phyloP scores from a whole-genome alignment of 2,113 vertebrate genomes.

The Athene noctua region DNA sequence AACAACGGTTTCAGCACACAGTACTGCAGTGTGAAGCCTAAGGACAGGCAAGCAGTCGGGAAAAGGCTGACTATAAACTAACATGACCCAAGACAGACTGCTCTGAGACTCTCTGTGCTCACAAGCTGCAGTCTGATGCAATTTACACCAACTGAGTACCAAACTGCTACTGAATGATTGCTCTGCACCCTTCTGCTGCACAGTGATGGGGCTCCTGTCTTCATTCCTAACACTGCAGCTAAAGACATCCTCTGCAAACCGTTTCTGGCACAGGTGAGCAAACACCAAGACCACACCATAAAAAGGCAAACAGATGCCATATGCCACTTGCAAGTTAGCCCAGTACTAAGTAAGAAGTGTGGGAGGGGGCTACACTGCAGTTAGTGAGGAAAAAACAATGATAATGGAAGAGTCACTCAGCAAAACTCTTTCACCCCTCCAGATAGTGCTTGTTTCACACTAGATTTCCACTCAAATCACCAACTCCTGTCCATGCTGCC shows the following conservation, averaged over 20 bases:
- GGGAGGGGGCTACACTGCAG: background rate
- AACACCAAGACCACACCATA: background rate
- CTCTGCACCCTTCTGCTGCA: background rate
- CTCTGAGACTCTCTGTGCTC: background rate
- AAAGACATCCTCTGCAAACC: background rate
- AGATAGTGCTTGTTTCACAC: background rate
- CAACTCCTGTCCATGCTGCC: background rate
- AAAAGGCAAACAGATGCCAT: background rate
- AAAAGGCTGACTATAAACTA: background rate
- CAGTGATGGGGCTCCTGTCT: accelerated
- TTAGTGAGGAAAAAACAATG: background rate
- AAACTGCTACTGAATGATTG: background rate
- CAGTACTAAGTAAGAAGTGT: background rate
- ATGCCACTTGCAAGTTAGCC: accelerated
- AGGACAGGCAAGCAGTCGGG: background rate
- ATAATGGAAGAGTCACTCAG: background rate
- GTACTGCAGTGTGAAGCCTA: background rate
- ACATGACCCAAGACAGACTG: background rate
- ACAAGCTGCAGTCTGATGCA: background rate
- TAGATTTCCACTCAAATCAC: background rate
- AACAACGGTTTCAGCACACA: background rate
- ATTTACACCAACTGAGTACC: background rate
- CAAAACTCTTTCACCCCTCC: background rate
- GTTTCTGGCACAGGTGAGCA: slow-evolving; percentile 20
- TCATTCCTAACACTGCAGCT: background rate